Conservation (phyloP, 2,797 vertebrate species). For the Lagorchestes hirsutus region DNA sequence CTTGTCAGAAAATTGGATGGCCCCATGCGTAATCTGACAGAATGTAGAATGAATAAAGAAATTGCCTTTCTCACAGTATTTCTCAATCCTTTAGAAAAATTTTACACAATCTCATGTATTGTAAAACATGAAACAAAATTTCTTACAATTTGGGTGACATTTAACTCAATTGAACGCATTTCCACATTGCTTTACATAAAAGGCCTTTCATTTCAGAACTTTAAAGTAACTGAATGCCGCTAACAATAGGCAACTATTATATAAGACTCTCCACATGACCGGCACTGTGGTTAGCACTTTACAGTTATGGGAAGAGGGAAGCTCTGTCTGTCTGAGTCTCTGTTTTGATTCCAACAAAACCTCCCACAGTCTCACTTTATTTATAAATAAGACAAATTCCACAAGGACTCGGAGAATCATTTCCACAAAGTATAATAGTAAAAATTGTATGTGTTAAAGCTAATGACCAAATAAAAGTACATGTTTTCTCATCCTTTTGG, state of each 20-base stretch:
- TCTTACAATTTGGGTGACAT: background rate
- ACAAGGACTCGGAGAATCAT: background rate
- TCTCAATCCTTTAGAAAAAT: background rate
- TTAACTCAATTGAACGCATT: background rate
- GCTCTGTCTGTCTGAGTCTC: background rate
- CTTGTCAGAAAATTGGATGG: background rate
- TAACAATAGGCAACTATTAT: background rate
- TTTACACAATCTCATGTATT: constrained; percentile 1
- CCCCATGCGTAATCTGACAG: background rate
- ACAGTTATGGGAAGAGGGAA: background rate
- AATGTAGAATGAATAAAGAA: background rate
- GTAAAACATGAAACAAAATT: background rate
- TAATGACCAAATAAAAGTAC: background rate
- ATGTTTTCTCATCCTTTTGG: background rate
- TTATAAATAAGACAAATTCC: background rate
- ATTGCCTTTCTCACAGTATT: background rate
- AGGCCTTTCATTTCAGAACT: background rate
- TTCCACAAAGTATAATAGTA: background rate
- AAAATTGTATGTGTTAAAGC: background rate
- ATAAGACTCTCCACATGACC: background rate
- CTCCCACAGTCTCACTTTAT: background rate
- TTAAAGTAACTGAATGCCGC: background rate
- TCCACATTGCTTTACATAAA: background rate
- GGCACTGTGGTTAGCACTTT: background rate
- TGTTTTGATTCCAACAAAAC: background rate